phyloP scores from a whole-genome alignment of 2,797 vertebrate genomes.

The Podarcis siculus region DNA sequence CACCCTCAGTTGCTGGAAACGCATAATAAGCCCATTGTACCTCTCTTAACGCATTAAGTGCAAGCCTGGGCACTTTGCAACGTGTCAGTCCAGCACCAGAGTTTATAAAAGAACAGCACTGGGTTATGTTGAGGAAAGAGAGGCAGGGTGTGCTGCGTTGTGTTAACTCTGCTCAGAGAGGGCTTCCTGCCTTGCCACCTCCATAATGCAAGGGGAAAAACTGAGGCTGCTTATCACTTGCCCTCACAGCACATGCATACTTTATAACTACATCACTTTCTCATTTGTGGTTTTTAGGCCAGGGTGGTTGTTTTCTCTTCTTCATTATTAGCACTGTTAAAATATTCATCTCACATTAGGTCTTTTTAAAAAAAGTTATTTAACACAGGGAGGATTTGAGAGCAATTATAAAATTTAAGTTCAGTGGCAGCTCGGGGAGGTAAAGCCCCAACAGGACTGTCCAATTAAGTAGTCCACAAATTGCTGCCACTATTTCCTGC shows the following conservation, averaged over 20 bases:
- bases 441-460: conserved; percentile 33
- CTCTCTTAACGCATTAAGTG: conserved; percentile 68
- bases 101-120: conserved; percentile 74
- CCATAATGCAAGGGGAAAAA: conserved; percentile 48
- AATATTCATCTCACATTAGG: conserved; percentile 78
- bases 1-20: conserved; percentile 80
- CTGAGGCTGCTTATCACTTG: conserved; percentile 63
- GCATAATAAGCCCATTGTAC: conserved; percentile 71
- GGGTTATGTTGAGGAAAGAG: conserved; percentile 63
- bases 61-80: conserved; percentile 73
- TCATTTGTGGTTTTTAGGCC: conserved; percentile 75
- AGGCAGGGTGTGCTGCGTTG: conserved; percentile 62
- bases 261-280: conserved; percentile 70
- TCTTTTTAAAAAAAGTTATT: conserved; percentile 20
- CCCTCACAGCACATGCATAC: conserved; percentile 65
- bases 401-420: conserved; percentile 60
- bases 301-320: conserved; percentile 43
- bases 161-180: conserved; percentile 60
- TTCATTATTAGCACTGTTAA: conserved; percentile 75
- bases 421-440: conserved; percentile 49
- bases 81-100: conserved; percentile 68
- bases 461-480: not conserved
- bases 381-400: conserved; percentile 44
- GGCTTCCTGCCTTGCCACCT: conserved; percentile 61
- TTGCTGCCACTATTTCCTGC: not conserved